Conservation (phyloP, 30 jellyfish, hydroid and myxozoan species). For the Turritopsis rubra region DNA sequence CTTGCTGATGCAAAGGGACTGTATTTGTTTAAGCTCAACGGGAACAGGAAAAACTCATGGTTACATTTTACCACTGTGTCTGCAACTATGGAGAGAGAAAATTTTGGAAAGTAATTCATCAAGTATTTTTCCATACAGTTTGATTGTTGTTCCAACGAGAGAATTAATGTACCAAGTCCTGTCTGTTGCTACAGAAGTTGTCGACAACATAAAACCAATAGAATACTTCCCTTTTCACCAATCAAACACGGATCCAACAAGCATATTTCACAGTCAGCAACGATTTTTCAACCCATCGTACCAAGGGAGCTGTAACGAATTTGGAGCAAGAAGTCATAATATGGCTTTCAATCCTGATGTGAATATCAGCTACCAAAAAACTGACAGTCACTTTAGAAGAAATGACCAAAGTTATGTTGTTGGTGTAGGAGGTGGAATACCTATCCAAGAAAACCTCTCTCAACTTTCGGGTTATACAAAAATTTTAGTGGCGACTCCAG, state of each 20-base stretch:
- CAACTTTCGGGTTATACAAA: constrained; percentile 22
- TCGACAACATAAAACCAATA: not conserved
- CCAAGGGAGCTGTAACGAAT: not conserved
- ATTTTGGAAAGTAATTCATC: not conserved
- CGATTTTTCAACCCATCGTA: not conserved
- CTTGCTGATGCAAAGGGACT: constrained; percentile 53
- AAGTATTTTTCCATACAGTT: constrained; percentile 32
- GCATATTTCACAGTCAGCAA: not conserved
- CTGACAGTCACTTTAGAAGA: not conserved
- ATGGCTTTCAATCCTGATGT: not conserved
- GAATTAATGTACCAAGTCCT: constrained; percentile 84
- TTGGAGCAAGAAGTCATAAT: not conserved
- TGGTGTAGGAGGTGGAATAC: constrained; percentile 86
- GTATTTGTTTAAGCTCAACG: constrained; percentile 67
- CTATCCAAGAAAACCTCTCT: constrained; percentile 36
- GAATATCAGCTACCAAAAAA: not conserved
- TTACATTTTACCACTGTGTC: constrained; percentile 60
- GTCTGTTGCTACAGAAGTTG: constrained; percentile 18
- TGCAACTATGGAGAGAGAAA: constrained; percentile 19
- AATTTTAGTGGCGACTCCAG: constrained; percentile 90
- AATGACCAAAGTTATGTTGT: not conserved
- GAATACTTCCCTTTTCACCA: not conserved
- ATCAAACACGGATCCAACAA: not conserved
- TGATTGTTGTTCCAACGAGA: constrained; percentile 79
- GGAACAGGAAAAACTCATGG: constrained; percentile 90